phyloP scores from a whole-genome alignment of 2,888 invertebrate genomes.

The Dyspetes luteomarginatus region DNA sequence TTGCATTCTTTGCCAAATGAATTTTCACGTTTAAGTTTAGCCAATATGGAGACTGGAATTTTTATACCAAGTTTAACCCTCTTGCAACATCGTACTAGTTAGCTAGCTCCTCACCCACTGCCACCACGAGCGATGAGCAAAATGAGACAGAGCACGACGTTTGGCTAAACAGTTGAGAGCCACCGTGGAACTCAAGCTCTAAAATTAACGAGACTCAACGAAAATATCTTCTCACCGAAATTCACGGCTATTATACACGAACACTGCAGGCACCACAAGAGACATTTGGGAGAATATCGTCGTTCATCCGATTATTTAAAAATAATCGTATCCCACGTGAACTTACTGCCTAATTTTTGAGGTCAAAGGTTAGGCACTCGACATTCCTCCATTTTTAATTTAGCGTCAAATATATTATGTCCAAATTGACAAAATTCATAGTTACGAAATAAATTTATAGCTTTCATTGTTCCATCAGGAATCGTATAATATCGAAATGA shows the following conservation, averaged over 20 bases:
- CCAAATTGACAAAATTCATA: no score
- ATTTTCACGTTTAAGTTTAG: slow-evolving; percentile 50
- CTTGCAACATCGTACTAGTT: slow-evolving; percentile 17
- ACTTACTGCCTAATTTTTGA: no score
- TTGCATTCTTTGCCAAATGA: slow-evolving; percentile 50
- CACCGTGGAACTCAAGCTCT: slow-evolving; percentile 49
- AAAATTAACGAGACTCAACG: slow-evolving; percentile 62
- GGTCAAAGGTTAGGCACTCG: no score
- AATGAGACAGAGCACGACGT: slow-evolving; percentile 43
- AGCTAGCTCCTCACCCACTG: background rate
- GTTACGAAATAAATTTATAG: no score
- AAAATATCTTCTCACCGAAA: slow-evolving; percentile 59
- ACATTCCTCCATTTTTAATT: no score
- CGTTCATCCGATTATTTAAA: no score
- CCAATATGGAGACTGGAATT: background rate
- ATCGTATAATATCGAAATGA: no score
- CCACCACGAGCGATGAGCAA: slow-evolving; percentile 42
- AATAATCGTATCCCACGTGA: no score
- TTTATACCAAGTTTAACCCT: background rate
- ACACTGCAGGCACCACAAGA: background rate
- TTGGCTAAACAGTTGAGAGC: slow-evolving; percentile 44
- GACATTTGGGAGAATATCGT: slow-evolving; percentile 8
- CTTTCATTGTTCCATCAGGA: no score
- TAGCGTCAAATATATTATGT: no score
- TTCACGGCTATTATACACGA: slow-evolving; percentile 32